A percentile compares a stretch with the other conserved stretches of the same genome.
Conservation (phyloP, 2,888 invertebrate genomes). For the Dicyrtoma fusca region DNA sequence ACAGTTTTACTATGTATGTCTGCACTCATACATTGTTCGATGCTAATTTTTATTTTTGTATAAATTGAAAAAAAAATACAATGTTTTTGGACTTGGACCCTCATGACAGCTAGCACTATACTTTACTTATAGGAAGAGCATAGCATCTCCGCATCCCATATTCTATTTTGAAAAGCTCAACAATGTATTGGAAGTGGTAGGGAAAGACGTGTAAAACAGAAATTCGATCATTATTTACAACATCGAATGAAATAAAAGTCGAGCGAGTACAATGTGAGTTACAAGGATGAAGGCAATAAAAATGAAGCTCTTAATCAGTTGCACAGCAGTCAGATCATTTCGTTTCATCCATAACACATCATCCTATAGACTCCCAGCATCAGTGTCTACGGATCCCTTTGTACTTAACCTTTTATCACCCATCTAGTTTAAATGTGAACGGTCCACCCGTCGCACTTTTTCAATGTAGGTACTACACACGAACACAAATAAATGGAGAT, state of each 20-base stretch:
- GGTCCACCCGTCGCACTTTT: no score
- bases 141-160: no score
- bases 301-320: conserved; percentile 17
- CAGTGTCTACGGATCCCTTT: background rate
- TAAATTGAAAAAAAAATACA: background rate
- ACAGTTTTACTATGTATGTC: no score
- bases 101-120: background rate
- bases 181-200: background rate
- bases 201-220: background rate
- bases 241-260: conserved; percentile 29
- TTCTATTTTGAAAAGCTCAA: no score
- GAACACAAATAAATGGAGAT: no score
- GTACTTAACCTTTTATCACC: background rate
- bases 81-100: background rate
- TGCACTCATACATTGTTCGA: no score
- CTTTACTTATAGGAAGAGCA: background rate
- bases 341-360: no score
- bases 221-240: conserved; percentile 27
- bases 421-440: no score
- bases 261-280: background rate
- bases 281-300: conserved; percentile 9
- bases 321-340: no score
- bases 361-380: no score
- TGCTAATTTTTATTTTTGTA: no score
- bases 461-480: no score